Evolutionary conservation across 2,797 vertebrate species (phyloP).

Genomic region (Cyprinella venusta): DNA sequence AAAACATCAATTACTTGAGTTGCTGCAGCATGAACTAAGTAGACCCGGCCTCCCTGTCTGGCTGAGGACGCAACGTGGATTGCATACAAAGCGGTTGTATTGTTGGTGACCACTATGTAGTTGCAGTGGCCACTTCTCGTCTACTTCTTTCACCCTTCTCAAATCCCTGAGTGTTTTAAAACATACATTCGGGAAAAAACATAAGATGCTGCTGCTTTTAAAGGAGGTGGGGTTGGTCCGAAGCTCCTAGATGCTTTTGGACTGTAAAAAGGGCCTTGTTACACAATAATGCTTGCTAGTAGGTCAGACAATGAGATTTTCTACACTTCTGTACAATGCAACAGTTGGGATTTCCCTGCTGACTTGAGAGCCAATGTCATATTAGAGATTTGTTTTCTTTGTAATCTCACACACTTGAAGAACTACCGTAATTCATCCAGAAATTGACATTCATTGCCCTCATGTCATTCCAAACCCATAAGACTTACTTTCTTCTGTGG

Average conservation of each 20-base stretch:
- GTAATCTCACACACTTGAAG: constrained; percentile 25
- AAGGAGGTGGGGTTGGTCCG: constrained; percentile 29
- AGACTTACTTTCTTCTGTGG: background rate
- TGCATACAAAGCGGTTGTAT: constrained; percentile 47
- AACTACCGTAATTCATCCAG: background rate
- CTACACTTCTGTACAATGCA: constrained; percentile 49
- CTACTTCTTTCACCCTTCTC: constrained; percentile 62
- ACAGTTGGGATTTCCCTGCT: constrained; percentile 30
- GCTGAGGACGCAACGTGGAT: constrained; percentile 28
- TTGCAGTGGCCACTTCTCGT: constrained; percentile 51
- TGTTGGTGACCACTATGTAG: constrained; percentile 26
- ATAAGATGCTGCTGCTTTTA: constrained; percentile 66
- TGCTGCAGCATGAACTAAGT: constrained; percentile 95
- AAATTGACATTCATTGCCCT: background rate
- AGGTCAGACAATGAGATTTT: constrained; percentile 53
- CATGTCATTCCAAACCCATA: background rate
- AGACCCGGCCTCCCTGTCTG: constrained; percentile 52
- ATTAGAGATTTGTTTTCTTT: constrained; percentile 47
- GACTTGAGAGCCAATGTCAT: constrained; percentile 31
- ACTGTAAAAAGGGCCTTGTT: constrained; percentile 46
- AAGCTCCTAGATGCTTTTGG: constrained; percentile 58
- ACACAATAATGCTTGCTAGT: constrained; percentile 52
- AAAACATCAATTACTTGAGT: constrained; percentile 97
- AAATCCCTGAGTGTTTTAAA: constrained; percentile 64
- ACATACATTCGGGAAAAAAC: constrained; percentile 56